Conservation (phyloP, 2,797 vertebrate genomes). For the Aphelocoma californica region DNA sequence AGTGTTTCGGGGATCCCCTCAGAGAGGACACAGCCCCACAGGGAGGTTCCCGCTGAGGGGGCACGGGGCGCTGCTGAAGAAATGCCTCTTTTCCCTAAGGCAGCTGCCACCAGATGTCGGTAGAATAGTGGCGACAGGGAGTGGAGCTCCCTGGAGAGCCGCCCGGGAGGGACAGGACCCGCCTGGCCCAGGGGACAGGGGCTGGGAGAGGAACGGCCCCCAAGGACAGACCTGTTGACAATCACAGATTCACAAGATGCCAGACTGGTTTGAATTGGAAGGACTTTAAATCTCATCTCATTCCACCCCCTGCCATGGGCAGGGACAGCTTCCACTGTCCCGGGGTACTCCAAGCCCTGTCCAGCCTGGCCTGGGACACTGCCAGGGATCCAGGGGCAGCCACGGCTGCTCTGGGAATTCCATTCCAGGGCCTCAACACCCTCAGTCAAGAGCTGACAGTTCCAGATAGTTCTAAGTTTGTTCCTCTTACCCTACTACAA, state of each 20-base stretch:
- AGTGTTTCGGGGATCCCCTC: neutral
- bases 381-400: neutral
- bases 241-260: neutral
- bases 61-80: neutral
- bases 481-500: neutral
- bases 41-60: neutral
- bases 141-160: neutral
- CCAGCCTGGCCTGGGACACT: neutral
- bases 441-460: neutral
- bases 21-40: neutral
- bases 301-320: neutral
- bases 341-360: neutral
- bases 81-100: neutral
- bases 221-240: neutral
- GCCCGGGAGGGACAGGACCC: neutral
- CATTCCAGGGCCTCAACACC: neutral
- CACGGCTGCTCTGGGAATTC: neutral
- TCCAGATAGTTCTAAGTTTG: neutral
- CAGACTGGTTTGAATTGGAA: neutral
- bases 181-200: neutral
- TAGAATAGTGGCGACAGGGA: neutral
- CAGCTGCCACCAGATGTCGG: constrained; percentile 61
- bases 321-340: neutral
- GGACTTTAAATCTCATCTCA: neutral
- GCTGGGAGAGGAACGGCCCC: fast-evolving